Base-by-base conservation (phyloP, 2,797 vertebrate genomes). In the Myotis vivesi region DNA sequence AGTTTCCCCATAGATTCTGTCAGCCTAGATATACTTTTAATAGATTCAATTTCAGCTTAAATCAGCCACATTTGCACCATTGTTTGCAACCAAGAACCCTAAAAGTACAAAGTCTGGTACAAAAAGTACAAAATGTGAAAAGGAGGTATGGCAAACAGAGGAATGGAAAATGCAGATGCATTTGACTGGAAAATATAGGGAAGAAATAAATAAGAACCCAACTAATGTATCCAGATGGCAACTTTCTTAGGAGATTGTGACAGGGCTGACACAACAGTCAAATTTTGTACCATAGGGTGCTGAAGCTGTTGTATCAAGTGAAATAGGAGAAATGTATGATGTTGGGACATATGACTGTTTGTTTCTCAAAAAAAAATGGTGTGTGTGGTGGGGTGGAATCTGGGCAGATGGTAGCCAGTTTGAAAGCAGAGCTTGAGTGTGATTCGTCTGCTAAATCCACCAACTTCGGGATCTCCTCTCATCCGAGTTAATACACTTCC, bases 371-470 rank as follows among this genome's bases (percentile, higher is more conserved):
- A 91, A 71, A 73, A 28, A 22, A 38, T 30, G 30, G 28, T 16
- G 3, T 17, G 16, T 3, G 62, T 16, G 16, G 25, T 36, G 72
- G 84, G 22, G 55, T 4, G 36, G 4, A 72, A 77, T 77, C 51
- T 91, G 66, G 55, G 75, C 71, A 94, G 92, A 91, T 59, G 49
- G 79, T n/a, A 94, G 86, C 46, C 62, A 64, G 11, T 83, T 73
- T 89, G 83, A 95, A 95, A 55, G 69, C 64, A 73, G 87, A 82
- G 28, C 28, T 91, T 44, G 69, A 33, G 53, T 38, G 23, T 71
- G 53, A 80, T 72, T 80, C 33, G 49, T 46, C n/a, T 76, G 64
- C 36, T 19, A 19, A 87, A 64, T 51, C 17, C 36, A 41, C 46
- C 71, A 23, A 44, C 30, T 59, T 87, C 66, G 41, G 33, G 80